Conservation (phyloP, 1,140 invertebrate genomes). For the Leptinotarsa defecta region DNA sequence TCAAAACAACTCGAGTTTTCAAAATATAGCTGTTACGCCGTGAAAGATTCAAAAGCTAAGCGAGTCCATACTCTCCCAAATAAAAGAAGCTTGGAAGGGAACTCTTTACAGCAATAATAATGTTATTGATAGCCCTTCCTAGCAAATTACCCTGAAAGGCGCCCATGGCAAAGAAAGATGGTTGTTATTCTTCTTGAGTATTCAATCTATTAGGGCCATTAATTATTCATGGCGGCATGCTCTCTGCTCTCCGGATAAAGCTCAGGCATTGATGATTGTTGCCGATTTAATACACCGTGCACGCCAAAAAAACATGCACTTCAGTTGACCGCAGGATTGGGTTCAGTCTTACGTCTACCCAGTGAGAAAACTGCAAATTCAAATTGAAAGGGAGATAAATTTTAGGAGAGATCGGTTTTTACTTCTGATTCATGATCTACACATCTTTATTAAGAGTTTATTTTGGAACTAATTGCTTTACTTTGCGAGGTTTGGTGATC, state of each 20-base stretch:
- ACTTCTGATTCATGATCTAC: too few species aligned
- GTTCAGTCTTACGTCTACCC: background rate
- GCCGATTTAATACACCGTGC: background rate
- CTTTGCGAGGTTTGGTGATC: too few species aligned
- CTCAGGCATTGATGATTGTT: background rate
- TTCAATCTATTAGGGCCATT: conserved; percentile 22
- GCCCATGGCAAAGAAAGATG: conserved; percentile 16
- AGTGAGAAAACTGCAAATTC: background rate
- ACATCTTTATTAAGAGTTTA: too few species aligned
- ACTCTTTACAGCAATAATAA: background rate
- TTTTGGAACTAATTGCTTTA: too few species aligned
- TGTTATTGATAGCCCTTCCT: background rate
- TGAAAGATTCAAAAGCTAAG: too few species aligned
- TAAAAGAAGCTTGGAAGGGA: background rate
- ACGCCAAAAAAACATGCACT: background rate
- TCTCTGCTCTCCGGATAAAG: background rate
- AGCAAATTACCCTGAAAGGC: background rate
- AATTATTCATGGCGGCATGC: conserved; percentile 18
- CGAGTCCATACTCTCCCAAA: too few species aligned
- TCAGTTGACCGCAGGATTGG: background rate
- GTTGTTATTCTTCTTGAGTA: conserved; percentile 24
- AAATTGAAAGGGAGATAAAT: too few species aligned
- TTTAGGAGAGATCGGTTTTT: too few species aligned
- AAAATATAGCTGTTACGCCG: too few species aligned
- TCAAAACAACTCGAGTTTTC: too few species aligned